A percentile compares a stretch with the other conserved stretches of the same genome.
Conservation (phyloP, 2,797 vertebrate genomes). For the Enteromius unitaeniatus region DNA sequence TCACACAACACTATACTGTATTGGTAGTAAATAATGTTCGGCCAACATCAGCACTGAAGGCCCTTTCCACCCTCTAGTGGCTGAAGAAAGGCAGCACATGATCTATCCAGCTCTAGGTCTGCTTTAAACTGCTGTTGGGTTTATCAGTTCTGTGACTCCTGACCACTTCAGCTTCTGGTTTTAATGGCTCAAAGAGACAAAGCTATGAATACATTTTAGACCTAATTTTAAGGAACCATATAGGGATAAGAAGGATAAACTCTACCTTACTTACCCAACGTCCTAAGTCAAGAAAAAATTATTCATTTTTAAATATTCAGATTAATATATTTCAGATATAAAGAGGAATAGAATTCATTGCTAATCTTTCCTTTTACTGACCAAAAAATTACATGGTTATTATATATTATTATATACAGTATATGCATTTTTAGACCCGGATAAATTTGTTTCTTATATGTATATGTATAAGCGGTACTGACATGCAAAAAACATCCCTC, state of each 20-base stretch:
- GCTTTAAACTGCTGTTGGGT: not conserved
- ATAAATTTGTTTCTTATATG: not conserved
- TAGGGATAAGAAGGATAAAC: not conserved
- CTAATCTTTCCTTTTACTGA: not conserved
- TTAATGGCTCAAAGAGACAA: not conserved
- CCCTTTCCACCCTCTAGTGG: conserved; percentile 61
- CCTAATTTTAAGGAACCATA: not conserved
- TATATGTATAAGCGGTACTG: not conserved
- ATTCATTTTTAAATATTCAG: no score
- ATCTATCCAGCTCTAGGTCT: not conserved
- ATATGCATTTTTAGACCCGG: not conserved
- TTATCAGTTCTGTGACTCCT: not conserved
- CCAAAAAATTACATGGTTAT: no score
- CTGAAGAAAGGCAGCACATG: conserved; percentile 32
- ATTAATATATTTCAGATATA: not conserved
- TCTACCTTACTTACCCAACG: not conserved
- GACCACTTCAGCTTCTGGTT: not conserved
- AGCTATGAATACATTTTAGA: not conserved
- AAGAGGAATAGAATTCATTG: not conserved
- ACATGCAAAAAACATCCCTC: conserved; percentile 8
- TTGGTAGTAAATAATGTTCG: conserved; percentile 20
- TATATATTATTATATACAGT: not conserved
- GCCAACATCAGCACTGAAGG: conserved; percentile 29
- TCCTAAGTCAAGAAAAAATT: not conserved
- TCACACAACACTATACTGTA: conserved; percentile 4